These are phyloP conservation scores for Anoncus sp. DNA, from an alignment of 2,888 invertebrate genomes.

Conservation along the genomic window DNA sequence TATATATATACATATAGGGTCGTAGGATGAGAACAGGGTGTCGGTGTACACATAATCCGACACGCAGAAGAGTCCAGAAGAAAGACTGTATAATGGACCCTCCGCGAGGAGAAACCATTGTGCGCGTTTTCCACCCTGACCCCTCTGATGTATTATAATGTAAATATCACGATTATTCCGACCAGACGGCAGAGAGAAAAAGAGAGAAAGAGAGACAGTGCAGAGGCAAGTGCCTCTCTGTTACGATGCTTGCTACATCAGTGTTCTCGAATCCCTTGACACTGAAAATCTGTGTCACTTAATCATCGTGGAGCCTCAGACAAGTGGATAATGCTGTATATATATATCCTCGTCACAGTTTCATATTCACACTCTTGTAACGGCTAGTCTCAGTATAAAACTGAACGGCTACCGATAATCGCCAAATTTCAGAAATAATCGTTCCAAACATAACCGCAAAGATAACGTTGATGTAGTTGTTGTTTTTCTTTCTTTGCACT, in stretches of 20 bases:
- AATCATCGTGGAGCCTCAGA: conserved; percentile 58
- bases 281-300: conserved; percentile 69
- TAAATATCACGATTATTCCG: conserved; percentile 77
- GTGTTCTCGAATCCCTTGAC: conserved; percentile 62
- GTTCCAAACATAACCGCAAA: background rate
- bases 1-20: background rate
- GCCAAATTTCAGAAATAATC: background rate
- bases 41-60: conserved; percentile 54
- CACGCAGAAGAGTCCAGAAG: conserved; percentile 41
- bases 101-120: conserved; percentile 67
- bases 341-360: background rate
- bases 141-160: conserved; percentile 75
- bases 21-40: conserved; percentile 31
- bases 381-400: background rate
- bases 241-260: conserved; percentile 44
- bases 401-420: background rate
- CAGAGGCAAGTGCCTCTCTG: conserved; percentile 59
- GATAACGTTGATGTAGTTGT: too few species aligned
- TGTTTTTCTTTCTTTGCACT: too few species aligned
- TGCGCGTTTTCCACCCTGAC: conserved; percentile 59
- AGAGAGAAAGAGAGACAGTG: too few species aligned
- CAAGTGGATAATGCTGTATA: conserved; percentile 43
- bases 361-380: conserved; percentile 7
- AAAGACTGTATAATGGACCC: conserved; percentile 63
- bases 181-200: conserved; percentile 64